These are phyloP conservation scores for Vimba vimba DNA, from an alignment of 2,113 vertebrate genomes.

Conservation along the genomic window DNA sequence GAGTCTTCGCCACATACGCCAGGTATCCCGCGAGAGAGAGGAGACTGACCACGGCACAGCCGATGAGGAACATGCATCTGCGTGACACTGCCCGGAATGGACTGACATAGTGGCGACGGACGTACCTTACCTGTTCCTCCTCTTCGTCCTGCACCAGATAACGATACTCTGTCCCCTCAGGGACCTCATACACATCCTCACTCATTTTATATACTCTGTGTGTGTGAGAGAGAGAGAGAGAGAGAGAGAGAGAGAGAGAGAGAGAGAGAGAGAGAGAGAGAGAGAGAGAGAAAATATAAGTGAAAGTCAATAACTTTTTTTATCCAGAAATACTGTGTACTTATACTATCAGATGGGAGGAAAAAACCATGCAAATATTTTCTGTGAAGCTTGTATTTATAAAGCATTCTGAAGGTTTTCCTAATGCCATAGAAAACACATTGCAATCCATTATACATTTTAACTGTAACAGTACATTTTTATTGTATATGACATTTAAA, in stretches of 20 bases:
- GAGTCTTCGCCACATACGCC: slow-evolving; percentile 73
- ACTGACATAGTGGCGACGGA: slow-evolving; percentile 69
- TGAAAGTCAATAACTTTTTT: not conserved
- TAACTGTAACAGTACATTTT: not conserved
- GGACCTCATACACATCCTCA: slow-evolving; percentile 73
- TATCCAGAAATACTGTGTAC: not conserved
- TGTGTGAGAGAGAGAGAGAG: not conserved
- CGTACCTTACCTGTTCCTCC: slow-evolving; percentile 70
- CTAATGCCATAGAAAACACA: not conserved
- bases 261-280: not conserved
- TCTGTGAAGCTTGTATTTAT: not conserved
- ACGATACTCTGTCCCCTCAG: slow-evolving; percentile 73
- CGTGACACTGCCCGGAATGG: slow-evolving; percentile 71
- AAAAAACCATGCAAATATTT: not conserved
- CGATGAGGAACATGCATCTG: slow-evolving; percentile 71
- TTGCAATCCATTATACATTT: not conserved
- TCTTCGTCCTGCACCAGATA: slow-evolving; percentile 79
- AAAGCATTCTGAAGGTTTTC: not conserved
- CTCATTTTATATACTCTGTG: slow-evolving; percentile 69
- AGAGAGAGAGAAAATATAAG: not conserved
- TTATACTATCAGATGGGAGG: no score
- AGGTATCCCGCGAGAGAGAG: slow-evolving; percentile 73
- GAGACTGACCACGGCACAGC: slow-evolving; percentile 61
- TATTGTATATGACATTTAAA: not conserved
- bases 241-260: not conserved